phyloP scores from a whole-genome alignment of 2,888 invertebrate species.

The Chymomyza amoena region DNA sequence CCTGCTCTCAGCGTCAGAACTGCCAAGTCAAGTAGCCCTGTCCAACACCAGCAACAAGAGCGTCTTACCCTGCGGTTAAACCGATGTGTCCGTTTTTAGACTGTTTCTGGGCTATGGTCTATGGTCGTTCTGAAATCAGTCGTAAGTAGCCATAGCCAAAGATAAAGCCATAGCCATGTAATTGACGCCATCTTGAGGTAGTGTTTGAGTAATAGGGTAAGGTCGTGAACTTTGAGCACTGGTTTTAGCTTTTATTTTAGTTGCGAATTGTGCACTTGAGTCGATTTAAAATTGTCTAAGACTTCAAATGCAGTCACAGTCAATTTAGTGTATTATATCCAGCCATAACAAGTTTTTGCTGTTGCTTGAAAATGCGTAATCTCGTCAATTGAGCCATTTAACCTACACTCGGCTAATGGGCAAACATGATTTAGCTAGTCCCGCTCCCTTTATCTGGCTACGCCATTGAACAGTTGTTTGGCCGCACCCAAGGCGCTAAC shows the following conservation, averaged over 20 bases:
- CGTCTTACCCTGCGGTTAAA: constrained; percentile 61
- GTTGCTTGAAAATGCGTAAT: constrained; percentile 34
- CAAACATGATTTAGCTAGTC: constrained; percentile 68
- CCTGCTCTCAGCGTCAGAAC: constrained; percentile 17
- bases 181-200: constrained; percentile 51
- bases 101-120: constrained; percentile 28
- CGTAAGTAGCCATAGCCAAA: constrained; percentile 45
- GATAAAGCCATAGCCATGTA: constrained; percentile 45
- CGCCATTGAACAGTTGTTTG: constrained; percentile 61
- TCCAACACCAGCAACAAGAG: constrained; percentile 6
- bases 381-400: constrained; percentile 66
- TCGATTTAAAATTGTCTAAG: neutral
- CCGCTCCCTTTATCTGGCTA: constrained; percentile 34
- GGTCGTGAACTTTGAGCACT: constrained; percentile 61
- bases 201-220: constrained; percentile 15
- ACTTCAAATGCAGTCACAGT: neutral
- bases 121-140: constrained; percentile 12
- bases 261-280: neutral
- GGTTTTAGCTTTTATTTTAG: neutral
- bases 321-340: neutral
- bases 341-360: neutral
- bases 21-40: constrained; percentile 64
- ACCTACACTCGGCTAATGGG: constrained; percentile 77
- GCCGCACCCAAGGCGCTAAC: constrained; percentile 26
- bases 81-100: constrained; percentile 17